Base-by-base conservation (phyloP, 2,113 vertebrate species). In the Syrmaticus mikado region DNA sequence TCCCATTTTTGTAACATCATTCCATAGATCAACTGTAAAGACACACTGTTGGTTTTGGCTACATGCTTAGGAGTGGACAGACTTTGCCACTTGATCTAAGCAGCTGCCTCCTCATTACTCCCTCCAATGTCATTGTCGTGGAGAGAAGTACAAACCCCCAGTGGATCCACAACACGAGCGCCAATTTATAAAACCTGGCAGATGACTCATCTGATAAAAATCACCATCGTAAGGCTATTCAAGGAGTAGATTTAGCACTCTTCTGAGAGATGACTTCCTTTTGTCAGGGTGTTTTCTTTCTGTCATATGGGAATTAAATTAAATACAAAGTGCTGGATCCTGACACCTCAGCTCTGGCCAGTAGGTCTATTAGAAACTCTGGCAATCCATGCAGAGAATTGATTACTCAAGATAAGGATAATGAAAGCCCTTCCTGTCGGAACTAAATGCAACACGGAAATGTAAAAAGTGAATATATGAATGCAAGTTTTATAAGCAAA, bases 11-110 rank as follows among this genome's bases (percentile, higher is more conserved):
- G 90, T 88, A 95, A 75, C 89, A 61, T 84, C 79, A 36, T 93
- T 95, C 93, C 64, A 73, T 46, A 72, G 87, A 93, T 94, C 87
- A 46, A 81, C 87, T 74, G 92, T 11, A 91, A 92, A 92, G 90
- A 85, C 72, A 34, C 76, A 14, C 62, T 95, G 94, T 96, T 95
- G 97, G 92, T 92, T 96, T 95, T 96, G 96, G 94, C 95, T 74
- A 4, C 19, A 27, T 27, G 76, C 81, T 90, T 70, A 73, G 79
- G 67, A 92, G 91, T 65, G 87, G 89, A 96, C 93, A 90, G 88
- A 89, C 83, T 70, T 46, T 86, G 75, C 82, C 94, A 91, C 95
- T 95, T 60, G 82, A 86, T 94, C 86, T 88, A 57, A 96, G 95
- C 90, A 89, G 93, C 83, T 94, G 91, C 71, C 76, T 95, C 76